A percentile compares a stretch with the other conserved stretches of the same genome.
phyloP scores from a whole-genome alignment of 1,140 invertebrate species.

The Procambarus clarkii region DNA sequence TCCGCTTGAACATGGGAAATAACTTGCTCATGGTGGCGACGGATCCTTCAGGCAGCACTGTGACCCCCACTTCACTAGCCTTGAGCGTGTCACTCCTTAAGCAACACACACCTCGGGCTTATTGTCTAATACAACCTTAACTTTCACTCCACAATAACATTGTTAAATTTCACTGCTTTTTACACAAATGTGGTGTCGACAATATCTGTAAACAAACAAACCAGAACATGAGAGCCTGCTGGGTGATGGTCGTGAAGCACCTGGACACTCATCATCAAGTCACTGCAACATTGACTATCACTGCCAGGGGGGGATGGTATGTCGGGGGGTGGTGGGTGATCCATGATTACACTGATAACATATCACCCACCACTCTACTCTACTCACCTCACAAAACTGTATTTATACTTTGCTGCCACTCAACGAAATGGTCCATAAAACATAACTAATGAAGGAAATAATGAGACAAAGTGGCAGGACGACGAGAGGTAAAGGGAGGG shows the following conservation, averaged over 20 bases:
- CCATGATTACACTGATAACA: no score
- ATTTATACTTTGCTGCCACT: no score
- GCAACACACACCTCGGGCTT: neutral
- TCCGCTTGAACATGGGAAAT: constrained; percentile 50
- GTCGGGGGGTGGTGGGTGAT: neutral
- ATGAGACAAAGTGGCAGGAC: no score
- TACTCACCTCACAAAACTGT: no score
- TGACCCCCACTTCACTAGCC: neutral
- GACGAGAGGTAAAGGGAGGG: neutral
- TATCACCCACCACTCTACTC: no score
- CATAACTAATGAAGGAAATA: no score
- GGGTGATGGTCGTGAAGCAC: no score
- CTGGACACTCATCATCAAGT: no score
- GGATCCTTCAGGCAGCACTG: neutral
- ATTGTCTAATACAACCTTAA: neutral
- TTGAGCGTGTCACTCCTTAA: neutral
- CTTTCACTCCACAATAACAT: neutral
- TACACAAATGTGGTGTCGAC: neutral
- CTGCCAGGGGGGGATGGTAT: neutral
- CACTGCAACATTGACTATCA: no score
- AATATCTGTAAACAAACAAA: neutral
- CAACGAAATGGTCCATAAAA: no score
- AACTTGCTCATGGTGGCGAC: constrained; percentile 48
- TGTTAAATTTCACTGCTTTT: neutral
- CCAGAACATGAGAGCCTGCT: neutral